These are phyloP conservation scores for Centropus unirufus DNA, from an alignment of 2,113 vertebrate genomes.

Conservation along the genomic window DNA sequence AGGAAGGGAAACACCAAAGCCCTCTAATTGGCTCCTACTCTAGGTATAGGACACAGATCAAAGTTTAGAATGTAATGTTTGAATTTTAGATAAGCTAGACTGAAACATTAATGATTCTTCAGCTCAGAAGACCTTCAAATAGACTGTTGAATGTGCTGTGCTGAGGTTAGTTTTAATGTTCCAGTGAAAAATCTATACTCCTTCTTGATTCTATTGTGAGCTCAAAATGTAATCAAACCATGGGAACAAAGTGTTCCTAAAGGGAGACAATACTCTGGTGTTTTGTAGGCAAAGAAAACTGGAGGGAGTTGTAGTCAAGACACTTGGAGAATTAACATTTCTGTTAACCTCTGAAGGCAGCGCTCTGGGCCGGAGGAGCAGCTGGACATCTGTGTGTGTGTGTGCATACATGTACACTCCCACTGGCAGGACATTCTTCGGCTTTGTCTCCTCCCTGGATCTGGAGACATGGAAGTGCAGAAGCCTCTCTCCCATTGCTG, in stretches of 20 bases:
- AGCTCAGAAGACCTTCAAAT: background rate
- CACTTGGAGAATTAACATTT: background rate
- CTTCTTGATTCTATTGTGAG: background rate
- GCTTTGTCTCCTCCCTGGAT: background rate
- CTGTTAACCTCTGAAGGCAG: background rate
- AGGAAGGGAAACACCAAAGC: background rate
- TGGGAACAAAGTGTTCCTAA: background rate
- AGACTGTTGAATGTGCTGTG: background rate
- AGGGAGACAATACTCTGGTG: background rate
- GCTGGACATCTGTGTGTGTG: background rate
- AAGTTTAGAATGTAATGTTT: constrained; percentile 9
- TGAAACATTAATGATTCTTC: constrained; percentile 30
- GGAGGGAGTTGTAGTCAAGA: background rate
- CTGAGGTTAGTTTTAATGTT: background rate
- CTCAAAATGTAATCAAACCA: background rate
- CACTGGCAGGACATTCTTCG: background rate
- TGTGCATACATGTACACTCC: accelerated
- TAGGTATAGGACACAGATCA: background rate
- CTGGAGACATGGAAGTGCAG: background rate
- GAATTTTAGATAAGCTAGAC: constrained; percentile 12
- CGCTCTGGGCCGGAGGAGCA: background rate
- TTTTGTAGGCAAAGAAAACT: background rate
- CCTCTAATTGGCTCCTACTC: background rate
- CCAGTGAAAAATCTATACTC: accelerated
- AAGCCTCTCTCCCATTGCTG: background rate